These are phyloP conservation scores for Drosophila kurseongensis DNA, from an alignment of 1,140 invertebrate genomes.

Conservation along the genomic window DNA sequence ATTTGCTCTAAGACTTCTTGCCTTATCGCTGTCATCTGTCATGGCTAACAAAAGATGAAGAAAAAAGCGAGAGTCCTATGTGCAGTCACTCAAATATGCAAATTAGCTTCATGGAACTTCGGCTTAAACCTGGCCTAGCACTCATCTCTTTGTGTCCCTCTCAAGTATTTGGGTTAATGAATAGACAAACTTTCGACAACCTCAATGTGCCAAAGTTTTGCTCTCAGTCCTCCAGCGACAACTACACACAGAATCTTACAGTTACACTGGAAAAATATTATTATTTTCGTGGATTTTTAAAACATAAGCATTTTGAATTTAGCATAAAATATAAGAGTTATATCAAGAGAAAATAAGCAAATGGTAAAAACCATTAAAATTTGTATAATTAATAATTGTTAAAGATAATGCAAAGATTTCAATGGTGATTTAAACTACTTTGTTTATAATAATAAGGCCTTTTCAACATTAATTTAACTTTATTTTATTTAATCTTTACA, in stretches of 20 bases:
- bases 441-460: too few relatives aligned
- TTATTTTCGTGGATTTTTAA: too few relatives aligned
- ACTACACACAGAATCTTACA: constrained; percentile 18
- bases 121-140: constrained; percentile 60
- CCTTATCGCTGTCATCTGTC: constrained; percentile 54
- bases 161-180: constrained; percentile 77
- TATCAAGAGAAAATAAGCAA: too few relatives aligned
- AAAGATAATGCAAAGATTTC: too few relatives aligned
- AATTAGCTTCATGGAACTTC: constrained; percentile 77
- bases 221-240: constrained; percentile 28
- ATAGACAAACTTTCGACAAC: constrained; percentile 81
- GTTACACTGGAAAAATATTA: constrained; percentile 2
- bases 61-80: constrained; percentile 61
- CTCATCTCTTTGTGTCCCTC: constrained; percentile 19
- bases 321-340: not conserved
- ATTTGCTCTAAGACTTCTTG: constrained; percentile 27
- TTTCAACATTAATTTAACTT: too few relatives aligned
- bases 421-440: too few relatives aligned
- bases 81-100: constrained; percentile 79
- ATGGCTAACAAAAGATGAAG: constrained; percentile 27
- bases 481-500: too few relatives aligned
- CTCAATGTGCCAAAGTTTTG: constrained; percentile 74
- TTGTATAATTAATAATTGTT: too few relatives aligned
- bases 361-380: too few relatives aligned
- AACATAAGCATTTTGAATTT: too few relatives aligned